Evolutionary conservation across 2,888 invertebrate species (phyloP), one percentile per base, ranked within the genome.

Genomic region (Amphipoea oculea): DNA sequence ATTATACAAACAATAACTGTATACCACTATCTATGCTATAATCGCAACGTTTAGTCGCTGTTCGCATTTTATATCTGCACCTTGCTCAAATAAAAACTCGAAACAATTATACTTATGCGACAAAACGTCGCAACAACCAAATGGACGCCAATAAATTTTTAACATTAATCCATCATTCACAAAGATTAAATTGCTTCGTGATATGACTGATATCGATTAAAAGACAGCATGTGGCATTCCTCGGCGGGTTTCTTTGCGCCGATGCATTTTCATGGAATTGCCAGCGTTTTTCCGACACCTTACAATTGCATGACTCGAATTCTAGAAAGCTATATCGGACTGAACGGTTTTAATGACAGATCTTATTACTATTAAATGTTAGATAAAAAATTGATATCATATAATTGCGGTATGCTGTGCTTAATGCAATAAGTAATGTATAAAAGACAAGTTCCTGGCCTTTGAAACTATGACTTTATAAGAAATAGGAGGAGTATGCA

Each of bases 251-350:
- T 96, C 96, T 96, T 95, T 93, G 93, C 90, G 86, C 88, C 92
- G 89, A 94, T 96, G 94, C 95, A 96, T 97, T 97, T 97, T 96
- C 96, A 97, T 96, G 94, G 96, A 95, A 96, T 96, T 92, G 95
- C 93, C 91, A 92, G 92, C 94, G 96, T 96, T 97, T 97, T 97
- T 96, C 96, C 96, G 92, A 96, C 96, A 96, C 96, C 96, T 96
- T 94, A 95, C 96, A 95, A 96, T 94, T 94, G 96, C 96, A 95
- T 96, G 94, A 92, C 92, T 95, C 91, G 95, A 96, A 96, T 96
- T 96, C 96, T 96, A 96, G 96, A 96, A 95, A 96, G 96, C 93
- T 94, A 94, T 95, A 92, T 93, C 87, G 90, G 89, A 91, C 88
- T 89, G 90, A 91, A 90, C 90, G 89, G 92, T 92, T 90, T 91